phyloP scores from a whole-genome alignment of 2,888 invertebrate species.

The Baronia brevicornis region DNA sequence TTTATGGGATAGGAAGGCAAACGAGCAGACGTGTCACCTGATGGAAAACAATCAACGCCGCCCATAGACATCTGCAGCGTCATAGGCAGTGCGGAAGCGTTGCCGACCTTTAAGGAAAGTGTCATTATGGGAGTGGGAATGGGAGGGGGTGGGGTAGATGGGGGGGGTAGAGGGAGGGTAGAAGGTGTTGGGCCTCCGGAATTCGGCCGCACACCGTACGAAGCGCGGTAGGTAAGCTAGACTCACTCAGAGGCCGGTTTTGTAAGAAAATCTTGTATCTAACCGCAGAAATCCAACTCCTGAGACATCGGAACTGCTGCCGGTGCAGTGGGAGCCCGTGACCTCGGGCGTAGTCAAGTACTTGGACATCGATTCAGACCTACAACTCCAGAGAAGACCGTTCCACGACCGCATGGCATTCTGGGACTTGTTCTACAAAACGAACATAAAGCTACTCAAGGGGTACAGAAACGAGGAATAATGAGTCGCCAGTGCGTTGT shows the following conservation, averaged over 20 bases:
- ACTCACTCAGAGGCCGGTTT: background rate
- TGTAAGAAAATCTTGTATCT: conserved; percentile 1
- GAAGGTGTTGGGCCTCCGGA: no score
- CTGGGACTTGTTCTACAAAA: conserved; percentile 37
- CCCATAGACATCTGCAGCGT: no score
- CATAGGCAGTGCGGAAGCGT: no score
- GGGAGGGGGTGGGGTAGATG: no score
- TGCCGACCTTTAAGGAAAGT: no score
- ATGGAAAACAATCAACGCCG: no score
- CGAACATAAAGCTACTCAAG: conserved; percentile 18
- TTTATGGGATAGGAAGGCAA: no score
- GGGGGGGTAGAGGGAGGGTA: no score
- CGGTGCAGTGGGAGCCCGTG: conserved; percentile 38
- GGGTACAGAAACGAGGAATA: conserved; percentile 17
- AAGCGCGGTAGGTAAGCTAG: conserved; percentile 15
- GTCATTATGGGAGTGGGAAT: no score
- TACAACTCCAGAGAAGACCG: conserved; percentile 25
- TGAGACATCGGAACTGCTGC: conserved; percentile 29
- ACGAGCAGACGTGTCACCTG: no score
- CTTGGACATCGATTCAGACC: conserved; percentile 27
- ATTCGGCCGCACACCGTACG: conserved; percentile 13
- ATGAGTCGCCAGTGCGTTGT: no score
- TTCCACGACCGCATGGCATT: conserved; percentile 33
- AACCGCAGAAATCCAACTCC: conserved; percentile 44
- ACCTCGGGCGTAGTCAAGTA: conserved; percentile 26